Evolutionary conservation across 2,888 invertebrate genomes (phyloP).

Genomic region (Campoplex capitator): DNA sequence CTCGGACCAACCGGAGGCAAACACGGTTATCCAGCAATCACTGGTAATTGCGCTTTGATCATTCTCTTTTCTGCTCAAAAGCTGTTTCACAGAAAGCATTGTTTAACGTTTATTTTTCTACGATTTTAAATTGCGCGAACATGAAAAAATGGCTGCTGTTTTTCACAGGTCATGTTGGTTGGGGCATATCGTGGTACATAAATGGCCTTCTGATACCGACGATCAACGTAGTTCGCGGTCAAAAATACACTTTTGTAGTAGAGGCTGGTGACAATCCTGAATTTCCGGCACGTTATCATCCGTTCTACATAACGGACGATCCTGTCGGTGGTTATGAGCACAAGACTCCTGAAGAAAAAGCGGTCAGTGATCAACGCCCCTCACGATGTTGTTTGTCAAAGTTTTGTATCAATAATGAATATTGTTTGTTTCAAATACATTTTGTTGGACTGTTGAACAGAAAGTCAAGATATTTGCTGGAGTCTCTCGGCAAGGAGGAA

Average conservation of each 20-base stretch:
- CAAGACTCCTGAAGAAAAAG: conserved; percentile 92
- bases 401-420: neutral
- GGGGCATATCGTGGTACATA: conserved; percentile 98
- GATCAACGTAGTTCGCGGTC: conserved; percentile 94
- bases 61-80: neutral
- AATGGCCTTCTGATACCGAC: conserved; percentile 97
- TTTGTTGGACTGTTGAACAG: conserved; percentile 79
- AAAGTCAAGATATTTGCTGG: conserved; percentile 93
- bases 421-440: neutral
- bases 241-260: conserved; percentile 94
- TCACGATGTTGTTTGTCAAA: neutral
- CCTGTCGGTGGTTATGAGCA: conserved; percentile 95
- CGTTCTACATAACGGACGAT: conserved; percentile 97
- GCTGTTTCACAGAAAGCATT: neutral
- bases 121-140: neutral
- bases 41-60: conserved; percentile 86
- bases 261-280: conserved; percentile 94
- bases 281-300: conserved; percentile 94
- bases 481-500: conserved; percentile 89
- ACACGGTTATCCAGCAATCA: conserved; percentile 95
- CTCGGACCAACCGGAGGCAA: conserved; percentile 97
- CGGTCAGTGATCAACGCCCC: conserved; percentile 86
- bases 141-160: neutral
- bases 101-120: neutral
- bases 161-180: conserved; percentile 93